Evolutionary conservation across 2,888 invertebrate species (phyloP).

Genomic region (Barypeithes pellucidus): DNA sequence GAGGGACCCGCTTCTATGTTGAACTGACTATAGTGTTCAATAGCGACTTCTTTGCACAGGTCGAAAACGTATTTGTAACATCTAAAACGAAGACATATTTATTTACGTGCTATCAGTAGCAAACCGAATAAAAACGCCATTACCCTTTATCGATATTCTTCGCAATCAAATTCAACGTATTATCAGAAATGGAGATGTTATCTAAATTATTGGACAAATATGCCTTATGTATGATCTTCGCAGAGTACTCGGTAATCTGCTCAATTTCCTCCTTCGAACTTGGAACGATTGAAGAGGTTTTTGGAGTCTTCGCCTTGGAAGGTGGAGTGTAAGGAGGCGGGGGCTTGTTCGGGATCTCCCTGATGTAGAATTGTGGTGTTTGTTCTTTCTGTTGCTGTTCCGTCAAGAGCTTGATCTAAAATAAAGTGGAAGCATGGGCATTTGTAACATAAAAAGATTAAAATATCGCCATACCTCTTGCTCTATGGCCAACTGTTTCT

Average conservation of each 20-base stretch:
- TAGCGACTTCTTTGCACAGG: constrained; percentile 76
- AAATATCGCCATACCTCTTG: constrained; percentile 72
- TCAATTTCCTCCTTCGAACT: constrained; percentile 71
- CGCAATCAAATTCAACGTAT: constrained; percentile 61
- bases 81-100: too few species aligned
- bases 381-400: constrained; percentile 73
- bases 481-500: constrained; percentile 77
- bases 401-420: constrained; percentile 75
- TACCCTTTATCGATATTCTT: constrained; percentile 68
- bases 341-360: constrained; percentile 83
- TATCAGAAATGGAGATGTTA: constrained; percentile 64
- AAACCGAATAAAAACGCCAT: too few species aligned
- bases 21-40: constrained; percentile 71
- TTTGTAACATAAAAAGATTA: too few species aligned
- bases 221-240: constrained; percentile 70
- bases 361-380: constrained; percentile 73
- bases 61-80: constrained; percentile 77
- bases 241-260: constrained; percentile 70
- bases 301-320: constrained; percentile 63
- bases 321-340: constrained; percentile 85
- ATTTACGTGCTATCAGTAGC: background rate
- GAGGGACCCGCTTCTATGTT: constrained; percentile 71
- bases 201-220: constrained; percentile 65
- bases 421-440: background rate
- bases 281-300: constrained; percentile 67